Percentiles rank a stretch among this genome's conserved stretches.
These are phyloP conservation scores for Sarcophaga subvicina DNA, from an alignment of 2,888 invertebrate genomes.

Conservation along the genomic window DNA sequence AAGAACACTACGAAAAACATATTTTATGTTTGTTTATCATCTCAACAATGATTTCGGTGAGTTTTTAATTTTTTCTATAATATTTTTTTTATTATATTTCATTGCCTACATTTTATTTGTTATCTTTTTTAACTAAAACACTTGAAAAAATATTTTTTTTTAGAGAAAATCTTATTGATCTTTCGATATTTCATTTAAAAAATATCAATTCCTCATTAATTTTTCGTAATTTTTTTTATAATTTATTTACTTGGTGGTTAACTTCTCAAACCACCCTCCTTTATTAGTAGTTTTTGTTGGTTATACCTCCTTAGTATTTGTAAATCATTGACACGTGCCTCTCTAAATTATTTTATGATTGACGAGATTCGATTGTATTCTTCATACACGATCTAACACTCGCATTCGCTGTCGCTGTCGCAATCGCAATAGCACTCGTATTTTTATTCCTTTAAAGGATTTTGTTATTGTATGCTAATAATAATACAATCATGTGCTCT, in stretches of 20 bases:
- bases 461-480: conserved; percentile 54
- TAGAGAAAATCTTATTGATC: background rate
- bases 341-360: conserved; percentile 78
- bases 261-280: background rate
- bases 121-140: background rate
- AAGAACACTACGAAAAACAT: no score
- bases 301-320: background rate
- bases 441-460: conserved; percentile 20
- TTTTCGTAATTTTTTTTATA: background rate
- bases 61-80: no score
- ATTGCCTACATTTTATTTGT: background rate
- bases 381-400: no score
- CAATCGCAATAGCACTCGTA: no score
- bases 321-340: conserved; percentile 76
- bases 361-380: background rate
- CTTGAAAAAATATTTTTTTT: background rate
- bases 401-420: no score
- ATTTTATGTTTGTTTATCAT: no score
- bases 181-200: background rate
- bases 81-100: no score
- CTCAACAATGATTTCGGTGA: no score
- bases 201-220: background rate
- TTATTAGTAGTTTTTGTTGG: background rate
- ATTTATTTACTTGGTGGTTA: background rate
- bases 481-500: conserved; percentile 10